Base-by-base conservation (phyloP, 23 tunicate species). In the Oikopleura vanhoeffeni region DNA sequence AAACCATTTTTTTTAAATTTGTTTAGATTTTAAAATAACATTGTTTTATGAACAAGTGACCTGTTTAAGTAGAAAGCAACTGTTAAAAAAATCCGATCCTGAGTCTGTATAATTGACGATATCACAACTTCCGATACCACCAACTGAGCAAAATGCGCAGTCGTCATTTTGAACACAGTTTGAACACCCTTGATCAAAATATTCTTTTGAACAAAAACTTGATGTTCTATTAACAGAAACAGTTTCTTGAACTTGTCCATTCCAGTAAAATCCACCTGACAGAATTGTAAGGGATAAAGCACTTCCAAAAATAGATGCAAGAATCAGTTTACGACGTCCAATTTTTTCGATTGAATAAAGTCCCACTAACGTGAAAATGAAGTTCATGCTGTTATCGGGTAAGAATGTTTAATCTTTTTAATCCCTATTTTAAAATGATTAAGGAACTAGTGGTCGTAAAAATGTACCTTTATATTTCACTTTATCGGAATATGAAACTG, bases 341-440 rank as follows among this genome's bases (percentile, higher is more conserved):
- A 90, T 84, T 57, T 84, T 57, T 71, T 93, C 98, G 28, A 93
- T 91, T 76, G 90, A 83, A 86, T 85, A 93, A n/a, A 93, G 83
- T 38, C 98, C 98, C 1, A 93, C 83, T 30, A 88, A 76, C 0
- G 98, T 86, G 42, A 88, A 89, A 24, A 86, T 28, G 64, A 93
- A 93, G 83, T 93, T 93, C 0, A 93, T 88, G n/a, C n/a, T n/a
- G n/a, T n/a, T n/a, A n/a, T n/a, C n/a, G n/a, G n/a, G n/a, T n/a
- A n/a, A n/a, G n/a, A n/a, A n/a, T n/a, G n/a, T n/a, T n/a, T n/a
- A n/a, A n/a, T n/a, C n/a, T n/a, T n/a, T n/a, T n/a, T n/a, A n/a
- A n/a, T n/a, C n/a, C n/a, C n/a, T n/a, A n/a, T n/a, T n/a, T n/a
- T n/a, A n/a, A n/a, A n/a, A n/a, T n/a, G n/a, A n/a, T n/a, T n/a